phyloP scores from a whole-genome alignment of 2,797 vertebrate genomes.

The Coregonus ussuriensis region DNA sequence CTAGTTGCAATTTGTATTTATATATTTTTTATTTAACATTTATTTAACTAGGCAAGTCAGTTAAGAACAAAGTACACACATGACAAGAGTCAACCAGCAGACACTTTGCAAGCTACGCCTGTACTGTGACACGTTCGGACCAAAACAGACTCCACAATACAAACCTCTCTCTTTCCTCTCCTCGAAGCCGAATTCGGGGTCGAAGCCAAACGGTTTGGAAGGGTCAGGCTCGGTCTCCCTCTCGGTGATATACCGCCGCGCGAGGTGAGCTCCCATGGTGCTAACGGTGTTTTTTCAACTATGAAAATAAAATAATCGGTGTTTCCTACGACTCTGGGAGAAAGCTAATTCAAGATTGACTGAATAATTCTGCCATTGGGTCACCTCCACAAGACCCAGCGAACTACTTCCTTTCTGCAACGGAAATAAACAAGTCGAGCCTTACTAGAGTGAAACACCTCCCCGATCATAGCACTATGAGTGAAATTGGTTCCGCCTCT shows the following conservation, averaged over 20 bases:
- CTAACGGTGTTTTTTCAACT: not conserved
- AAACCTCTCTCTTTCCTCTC: conserved; percentile 82
- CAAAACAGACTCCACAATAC: conserved; percentile 14
- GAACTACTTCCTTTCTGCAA: conserved; percentile 53
- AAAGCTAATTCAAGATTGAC: not conserved
- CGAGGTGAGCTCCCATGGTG: conserved; percentile 84
- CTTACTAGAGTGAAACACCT: conserved; percentile 26
- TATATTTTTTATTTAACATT: too few relatives aligned
- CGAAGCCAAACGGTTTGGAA: conserved; percentile 67
- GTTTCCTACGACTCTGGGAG: not conserved
- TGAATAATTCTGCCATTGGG: conserved; percentile 55
- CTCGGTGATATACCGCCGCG: conserved; percentile 77
- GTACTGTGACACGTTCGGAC: not conserved
- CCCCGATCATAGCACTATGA: not conserved
- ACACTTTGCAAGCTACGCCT: not conserved
- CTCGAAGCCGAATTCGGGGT: conserved; percentile 70
- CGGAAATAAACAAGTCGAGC: conserved; percentile 58
- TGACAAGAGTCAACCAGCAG: too few relatives aligned
- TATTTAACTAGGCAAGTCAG: too few relatives aligned
- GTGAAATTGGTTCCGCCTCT: not conserved
- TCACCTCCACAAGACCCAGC: conserved; percentile 72
- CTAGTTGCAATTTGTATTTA: not conserved
- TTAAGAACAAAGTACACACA: too few relatives aligned
- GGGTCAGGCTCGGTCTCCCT: conserved; percentile 82
- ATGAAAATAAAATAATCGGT: fast-evolving